phyloP scores from a whole-genome alignment of 2,797 vertebrate genomes.

The Lacerta bilineata region DNA sequence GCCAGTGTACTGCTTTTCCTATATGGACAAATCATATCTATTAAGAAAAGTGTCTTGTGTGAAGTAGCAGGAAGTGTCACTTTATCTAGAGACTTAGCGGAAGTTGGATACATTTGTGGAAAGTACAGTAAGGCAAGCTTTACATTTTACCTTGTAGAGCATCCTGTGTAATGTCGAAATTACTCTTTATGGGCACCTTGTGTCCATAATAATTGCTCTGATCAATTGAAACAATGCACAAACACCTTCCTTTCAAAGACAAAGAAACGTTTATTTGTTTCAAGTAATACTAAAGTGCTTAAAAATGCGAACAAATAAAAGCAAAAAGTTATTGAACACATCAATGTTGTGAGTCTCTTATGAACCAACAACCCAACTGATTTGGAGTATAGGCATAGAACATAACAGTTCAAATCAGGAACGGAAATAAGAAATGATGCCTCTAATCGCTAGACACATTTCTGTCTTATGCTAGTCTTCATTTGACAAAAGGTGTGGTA shows the following conservation, averaged over 20 bases:
- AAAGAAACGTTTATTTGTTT: background rate
- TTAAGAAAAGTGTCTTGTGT: background rate
- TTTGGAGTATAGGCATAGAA: background rate
- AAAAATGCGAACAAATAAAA: background rate
- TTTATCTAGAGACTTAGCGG: background rate
- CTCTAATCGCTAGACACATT: no score
- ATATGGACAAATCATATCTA: background rate
- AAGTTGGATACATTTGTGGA: background rate
- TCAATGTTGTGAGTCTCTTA: background rate
- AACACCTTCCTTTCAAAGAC: background rate
- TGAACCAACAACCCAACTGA: background rate
- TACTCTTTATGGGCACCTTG: background rate
- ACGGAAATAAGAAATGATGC: no score
- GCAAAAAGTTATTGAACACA: background rate
- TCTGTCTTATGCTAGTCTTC: no score
- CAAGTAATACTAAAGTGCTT: background rate
- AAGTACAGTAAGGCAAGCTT: background rate
- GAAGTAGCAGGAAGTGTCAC: background rate
- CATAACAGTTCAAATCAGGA: no score
- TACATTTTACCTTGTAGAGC: background rate
- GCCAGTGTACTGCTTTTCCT: background rate
- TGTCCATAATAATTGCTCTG: background rate
- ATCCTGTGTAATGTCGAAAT: background rate
- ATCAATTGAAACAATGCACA: background rate
- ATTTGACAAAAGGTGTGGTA: no score